A percentile compares a stretch with the other conserved stretches of the same genome.
Conservation (phyloP, 2,888 invertebrate genomes). For the Eudemis profundana region DNA sequence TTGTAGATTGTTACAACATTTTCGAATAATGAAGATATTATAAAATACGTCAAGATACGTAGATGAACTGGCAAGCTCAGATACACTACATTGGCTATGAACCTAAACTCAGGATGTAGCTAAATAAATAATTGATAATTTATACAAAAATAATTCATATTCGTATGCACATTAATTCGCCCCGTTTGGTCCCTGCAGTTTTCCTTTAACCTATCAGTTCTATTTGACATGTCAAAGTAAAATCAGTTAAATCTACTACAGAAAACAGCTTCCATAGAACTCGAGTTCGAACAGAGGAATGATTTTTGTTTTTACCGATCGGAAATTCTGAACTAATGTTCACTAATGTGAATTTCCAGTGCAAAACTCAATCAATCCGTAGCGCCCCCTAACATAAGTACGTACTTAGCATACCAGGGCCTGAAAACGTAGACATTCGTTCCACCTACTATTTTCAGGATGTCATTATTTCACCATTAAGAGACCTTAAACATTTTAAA, state of each 20-base stretch:
- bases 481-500: too few relatives aligned
- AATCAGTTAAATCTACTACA: slow-evolving; percentile 34
- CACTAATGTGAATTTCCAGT: too few relatives aligned
- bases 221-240: slow-evolving; percentile 46
- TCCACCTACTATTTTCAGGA: not conserved
- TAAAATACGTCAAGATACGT: not conserved
- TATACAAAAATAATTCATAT: slow-evolving; percentile 59
- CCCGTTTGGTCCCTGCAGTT: slow-evolving; percentile 66
- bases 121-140: slow-evolving; percentile 77
- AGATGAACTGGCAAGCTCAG: slow-evolving; percentile 55
- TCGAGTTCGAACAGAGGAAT: not conserved
- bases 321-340: too few relatives aligned
- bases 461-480: too few relatives aligned
- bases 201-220: slow-evolving; percentile 58
- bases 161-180: slow-evolving; percentile 52
- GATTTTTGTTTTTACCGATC: not conserved
- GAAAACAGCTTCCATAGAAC: slow-evolving; percentile 35
- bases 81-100: slow-evolving; percentile 67
- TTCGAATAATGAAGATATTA: not conserved
- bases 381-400: not conserved
- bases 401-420: too few relatives aligned
- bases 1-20: not conserved
- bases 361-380: too few relatives aligned
- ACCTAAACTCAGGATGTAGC: slow-evolving; percentile 71
- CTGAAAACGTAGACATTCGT: too few relatives aligned